These are phyloP conservation scores for Lepeophtheirus salmonis DNA, from an alignment of 1,140 invertebrate genomes.

Conservation along the genomic window DNA sequence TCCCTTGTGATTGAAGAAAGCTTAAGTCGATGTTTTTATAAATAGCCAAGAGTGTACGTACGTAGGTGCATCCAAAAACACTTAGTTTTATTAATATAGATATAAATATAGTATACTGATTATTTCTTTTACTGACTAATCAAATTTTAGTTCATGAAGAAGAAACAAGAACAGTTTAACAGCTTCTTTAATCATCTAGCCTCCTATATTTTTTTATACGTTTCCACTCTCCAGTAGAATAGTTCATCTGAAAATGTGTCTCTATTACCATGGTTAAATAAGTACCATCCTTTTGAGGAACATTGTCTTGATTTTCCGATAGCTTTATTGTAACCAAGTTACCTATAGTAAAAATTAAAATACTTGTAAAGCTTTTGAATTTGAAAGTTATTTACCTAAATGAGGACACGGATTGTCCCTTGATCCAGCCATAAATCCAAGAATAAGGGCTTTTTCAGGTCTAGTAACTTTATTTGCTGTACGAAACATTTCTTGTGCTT, in stretches of 20 bases:
- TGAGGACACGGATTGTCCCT: conserved; percentile 79
- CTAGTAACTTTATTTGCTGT: conserved; percentile 85
- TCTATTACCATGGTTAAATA: conserved; percentile 58
- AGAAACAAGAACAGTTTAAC: background rate
- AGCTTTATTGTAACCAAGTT: conserved; percentile 81
- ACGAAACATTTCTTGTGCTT: conserved; percentile 91
- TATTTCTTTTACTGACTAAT: too few species aligned
- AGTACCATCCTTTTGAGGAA: conserved; percentile 49
- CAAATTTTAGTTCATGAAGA: background rate
- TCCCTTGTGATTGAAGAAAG: too few species aligned
- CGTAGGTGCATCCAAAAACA: too few species aligned
- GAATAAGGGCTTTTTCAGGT: conserved; percentile 86
- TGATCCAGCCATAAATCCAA: conserved; percentile 93
- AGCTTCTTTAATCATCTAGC: conserved; percentile 19
- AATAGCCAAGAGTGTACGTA: too few species aligned
- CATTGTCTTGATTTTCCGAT: conserved; percentile 63
- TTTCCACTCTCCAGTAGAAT: conserved; percentile 82
- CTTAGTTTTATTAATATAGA: too few species aligned
- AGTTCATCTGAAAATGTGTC: conserved; percentile 92
- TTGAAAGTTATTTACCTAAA: conserved; percentile 32
- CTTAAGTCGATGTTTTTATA: too few species aligned
- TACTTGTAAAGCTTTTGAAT: background rate
- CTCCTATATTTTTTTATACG: conserved; percentile 49
- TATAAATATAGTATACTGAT: too few species aligned
- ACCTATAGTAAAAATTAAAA: conserved; percentile 25